Evolutionary conservation across 2,113 vertebrate species (phyloP).

Genomic region (Marmota monax): DNA sequence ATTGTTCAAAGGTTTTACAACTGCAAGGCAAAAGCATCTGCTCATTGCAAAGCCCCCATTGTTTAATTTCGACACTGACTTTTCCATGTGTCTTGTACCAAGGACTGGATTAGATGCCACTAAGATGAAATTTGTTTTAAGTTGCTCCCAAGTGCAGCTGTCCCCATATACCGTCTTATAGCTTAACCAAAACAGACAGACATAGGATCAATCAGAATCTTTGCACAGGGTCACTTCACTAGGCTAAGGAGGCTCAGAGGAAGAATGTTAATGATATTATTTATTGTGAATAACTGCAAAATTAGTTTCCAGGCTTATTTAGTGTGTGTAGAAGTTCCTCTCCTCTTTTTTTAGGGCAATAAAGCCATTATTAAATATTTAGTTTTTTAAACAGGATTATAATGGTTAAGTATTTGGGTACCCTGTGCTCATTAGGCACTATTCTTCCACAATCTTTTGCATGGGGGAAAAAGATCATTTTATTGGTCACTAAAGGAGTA

Average conservation of each 20-base stretch:
- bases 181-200: conserved; percentile 88
- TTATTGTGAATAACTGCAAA: conserved; percentile 82
- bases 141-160: conserved; percentile 91
- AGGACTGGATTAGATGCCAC: conserved; percentile 91
- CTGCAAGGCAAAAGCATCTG: conserved; percentile 99
- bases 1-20: conserved; percentile 97
- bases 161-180: conserved; percentile 85
- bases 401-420: conserved; percentile 40
- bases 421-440: neutral
- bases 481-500: conserved; percentile 72
- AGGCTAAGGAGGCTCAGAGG: conserved; percentile 80
- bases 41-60: conserved; percentile 92
- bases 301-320: conserved; percentile 76
- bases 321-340: neutral
- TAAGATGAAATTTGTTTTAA: conserved; percentile 91
- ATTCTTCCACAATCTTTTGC: conserved; percentile 30
- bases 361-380: conserved; percentile 70
- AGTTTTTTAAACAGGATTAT: conserved; percentile 61
- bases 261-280: conserved; percentile 86
- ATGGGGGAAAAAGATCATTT: conserved; percentile 34
- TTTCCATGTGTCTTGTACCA: conserved; percentile 90
- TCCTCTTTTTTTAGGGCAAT: neutral
- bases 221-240: conserved; percentile 83
- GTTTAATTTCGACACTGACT: conserved; percentile 93
- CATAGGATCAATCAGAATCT: conserved; percentile 87